These are phyloP conservation scores for Archilochus colubris DNA, from an alignment of 2,113 vertebrate genomes.

Conservation along the genomic window DNA sequence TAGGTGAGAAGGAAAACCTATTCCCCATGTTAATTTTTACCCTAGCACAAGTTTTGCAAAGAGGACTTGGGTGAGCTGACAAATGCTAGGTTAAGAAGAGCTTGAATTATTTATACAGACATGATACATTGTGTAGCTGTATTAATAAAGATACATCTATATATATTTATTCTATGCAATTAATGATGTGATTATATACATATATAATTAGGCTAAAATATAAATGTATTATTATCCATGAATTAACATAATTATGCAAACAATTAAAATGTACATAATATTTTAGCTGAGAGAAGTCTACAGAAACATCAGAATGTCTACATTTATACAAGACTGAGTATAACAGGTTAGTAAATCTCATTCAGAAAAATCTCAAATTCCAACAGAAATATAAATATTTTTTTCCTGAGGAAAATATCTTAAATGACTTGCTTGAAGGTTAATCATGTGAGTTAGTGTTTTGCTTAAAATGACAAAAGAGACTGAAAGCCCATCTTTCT, in stretches of 20 bases:
- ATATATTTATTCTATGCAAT: slow-evolving; percentile 24
- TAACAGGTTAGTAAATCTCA: neutral
- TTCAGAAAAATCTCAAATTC: neutral
- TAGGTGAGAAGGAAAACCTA: neutral
- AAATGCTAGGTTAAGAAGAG: slow-evolving; percentile 8
- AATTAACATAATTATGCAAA: neutral
- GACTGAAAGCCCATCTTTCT: neutral
- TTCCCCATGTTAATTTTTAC: neutral
- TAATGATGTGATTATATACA: neutral
- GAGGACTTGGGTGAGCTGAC: neutral
- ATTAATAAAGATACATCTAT: slow-evolving; percentile 11
- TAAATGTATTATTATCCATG: neutral
- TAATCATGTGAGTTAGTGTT: neutral
- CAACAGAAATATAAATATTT: neutral
- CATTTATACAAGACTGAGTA: neutral
- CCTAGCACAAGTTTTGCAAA: neutral
- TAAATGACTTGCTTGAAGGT: neutral
- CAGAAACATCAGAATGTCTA: neutral
- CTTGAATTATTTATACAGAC: slow-evolving; percentile 42
- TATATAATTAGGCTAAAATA: neutral
- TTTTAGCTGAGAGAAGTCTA: neutral
- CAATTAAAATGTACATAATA: neutral
- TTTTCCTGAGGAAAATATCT: neutral
- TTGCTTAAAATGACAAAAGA: neutral
- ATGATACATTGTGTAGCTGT: slow-evolving; percentile 32